Base-by-base conservation (phyloP, 2,113 vertebrate genomes). In the Cyprinodon tularosa region DNA sequence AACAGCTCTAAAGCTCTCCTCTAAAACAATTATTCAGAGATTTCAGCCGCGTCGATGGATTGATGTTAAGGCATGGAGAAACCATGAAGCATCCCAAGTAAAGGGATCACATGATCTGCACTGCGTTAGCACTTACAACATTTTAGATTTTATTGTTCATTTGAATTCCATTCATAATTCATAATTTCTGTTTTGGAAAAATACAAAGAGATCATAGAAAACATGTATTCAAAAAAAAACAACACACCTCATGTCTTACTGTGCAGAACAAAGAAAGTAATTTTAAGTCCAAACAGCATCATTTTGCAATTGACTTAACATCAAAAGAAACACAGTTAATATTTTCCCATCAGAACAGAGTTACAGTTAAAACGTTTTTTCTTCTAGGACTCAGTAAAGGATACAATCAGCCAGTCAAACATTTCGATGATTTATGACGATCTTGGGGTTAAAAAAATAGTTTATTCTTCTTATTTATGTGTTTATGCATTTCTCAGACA, bases 151-250 rank as follows among this genome's bases (percentile, higher is more conserved):
- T 2, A 53, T 20, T 57, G 44, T 39, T 63, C 38, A 38, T 53
- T 64, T 39, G 45, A 57, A 3, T 20, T 20, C 22, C 63, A 6
- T 29, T 3, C 22, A 77, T 61, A 62, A n/a, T 8, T 12, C 37
- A 67, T n/a, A 62, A 17, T 74, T 62, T 74, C 61, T 69, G 17
- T 76, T 65, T 53, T 50, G 76, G 44, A 84, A 79, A 86, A 76
- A 80, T 85, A 90, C 47, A 89, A 90, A 88, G 83, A 50, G 71
- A 53, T 53, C 6, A 89, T 92, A 92, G 77, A 91, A 90, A 92
- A 90, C 80, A 85, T 66, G 60, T 42, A 70, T 81, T 76, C 44
- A 59, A 60, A 83, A 85, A 87, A 86, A 84, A 42, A 47, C 71
- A 72, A 76, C 69, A 22, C 67, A 80, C 74, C 80, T 36, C 68